Evolutionary conservation across 2,113 vertebrate genomes (phyloP).

Genomic region (Menidia beryllina): DNA sequence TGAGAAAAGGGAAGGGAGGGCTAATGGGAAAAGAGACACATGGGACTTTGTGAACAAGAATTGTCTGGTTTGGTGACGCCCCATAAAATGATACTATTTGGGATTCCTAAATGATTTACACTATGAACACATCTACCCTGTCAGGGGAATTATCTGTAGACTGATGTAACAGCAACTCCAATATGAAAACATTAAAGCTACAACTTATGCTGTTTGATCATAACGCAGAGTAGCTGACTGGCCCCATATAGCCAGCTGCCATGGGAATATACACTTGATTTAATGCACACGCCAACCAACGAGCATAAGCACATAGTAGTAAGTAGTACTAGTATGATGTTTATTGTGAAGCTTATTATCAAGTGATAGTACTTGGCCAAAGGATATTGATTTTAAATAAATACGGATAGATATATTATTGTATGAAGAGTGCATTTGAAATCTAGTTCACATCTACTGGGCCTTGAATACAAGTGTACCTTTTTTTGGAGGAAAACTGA

Average conservation of each 20-base stretch:
- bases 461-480: neutral
- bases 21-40: conserved; percentile 17
- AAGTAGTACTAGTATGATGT: neutral
- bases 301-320: neutral
- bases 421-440: neutral
- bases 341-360: neutral
- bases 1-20: conserved; percentile 19
- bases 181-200: conserved; percentile 59
- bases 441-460: neutral
- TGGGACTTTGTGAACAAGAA: conserved; percentile 12
- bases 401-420: no score
- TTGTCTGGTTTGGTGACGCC: conserved; percentile 20
- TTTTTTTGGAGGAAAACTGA: conserved; percentile 4
- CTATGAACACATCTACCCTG: neutral
- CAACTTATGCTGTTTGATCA: conserved; percentile 65
- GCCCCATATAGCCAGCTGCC: conserved; percentile 43
- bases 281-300: conserved; percentile 22
- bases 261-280: conserved; percentile 58
- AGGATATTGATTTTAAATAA: neutral
- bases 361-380: neutral
- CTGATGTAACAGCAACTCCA: conserved; percentile 45
- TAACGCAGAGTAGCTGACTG: conserved; percentile 36
- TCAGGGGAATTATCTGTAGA: conserved; percentile 16
- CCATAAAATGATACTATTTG: conserved; percentile 26
- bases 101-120: neutral